phyloP scores from a whole-genome alignment of 2,797 vertebrate genomes.

The Toxotes lorentzi region DNA sequence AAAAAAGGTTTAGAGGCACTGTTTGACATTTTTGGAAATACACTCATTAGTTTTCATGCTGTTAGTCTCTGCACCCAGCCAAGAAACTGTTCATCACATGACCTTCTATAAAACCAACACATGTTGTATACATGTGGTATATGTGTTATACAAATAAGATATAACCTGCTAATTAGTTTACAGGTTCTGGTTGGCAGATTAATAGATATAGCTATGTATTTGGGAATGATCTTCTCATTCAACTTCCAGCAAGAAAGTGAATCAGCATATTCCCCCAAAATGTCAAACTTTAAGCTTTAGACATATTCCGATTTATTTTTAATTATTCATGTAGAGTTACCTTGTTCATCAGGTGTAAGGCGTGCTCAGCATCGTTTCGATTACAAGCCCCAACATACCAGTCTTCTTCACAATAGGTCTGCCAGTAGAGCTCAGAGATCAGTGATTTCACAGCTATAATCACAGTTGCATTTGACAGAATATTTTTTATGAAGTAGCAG shows the following conservation, averaged over 20 bases:
- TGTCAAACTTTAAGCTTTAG: background rate
- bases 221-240: background rate
- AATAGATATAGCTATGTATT: background rate
- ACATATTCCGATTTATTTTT: background rate
- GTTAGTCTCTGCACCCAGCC: too few relatives aligned
- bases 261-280: background rate
- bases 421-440: conserved; percentile 10
- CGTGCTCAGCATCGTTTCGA: conserved; percentile 88
- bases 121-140: too few relatives aligned
- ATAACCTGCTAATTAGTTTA: too few relatives aligned
- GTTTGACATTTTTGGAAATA: background rate
- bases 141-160: too few relatives aligned
- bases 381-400: conserved; percentile 89
- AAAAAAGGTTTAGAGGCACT: background rate
- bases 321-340: conserved; percentile 68
- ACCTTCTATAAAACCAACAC: too few relatives aligned
- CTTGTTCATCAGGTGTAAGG: conserved; percentile 86
- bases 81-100: too few relatives aligned
- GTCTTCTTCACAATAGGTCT: conserved; percentile 72
- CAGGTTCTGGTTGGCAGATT: too few relatives aligned
- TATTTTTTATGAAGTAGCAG: background rate
- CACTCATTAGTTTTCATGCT: background rate
- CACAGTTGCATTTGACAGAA: background rate
- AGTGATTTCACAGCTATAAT: background rate
- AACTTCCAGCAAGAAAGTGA: background rate